Percentiles rank a stretch among this genome's conserved stretches.
Evolutionary conservation across 1,140 invertebrate species (phyloP).

Genomic region (Oreohelix idahoensis): DNA sequence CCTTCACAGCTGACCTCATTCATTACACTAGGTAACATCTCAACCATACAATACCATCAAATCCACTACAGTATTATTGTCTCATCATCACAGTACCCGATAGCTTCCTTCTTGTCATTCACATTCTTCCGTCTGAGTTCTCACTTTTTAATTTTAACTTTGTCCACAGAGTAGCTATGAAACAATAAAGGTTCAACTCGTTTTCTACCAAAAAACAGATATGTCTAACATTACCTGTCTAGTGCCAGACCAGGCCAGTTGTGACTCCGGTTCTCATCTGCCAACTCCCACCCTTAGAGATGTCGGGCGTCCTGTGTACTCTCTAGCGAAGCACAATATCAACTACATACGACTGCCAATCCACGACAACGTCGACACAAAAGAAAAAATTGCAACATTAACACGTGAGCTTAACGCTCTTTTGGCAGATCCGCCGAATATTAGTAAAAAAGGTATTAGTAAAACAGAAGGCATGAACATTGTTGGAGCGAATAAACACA

Average conservation of each 20-base stretch:
- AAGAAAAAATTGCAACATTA: background rate
- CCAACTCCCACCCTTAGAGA: background rate
- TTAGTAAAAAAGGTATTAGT: no score
- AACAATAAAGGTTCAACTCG: background rate
- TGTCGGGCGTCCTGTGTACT: background rate
- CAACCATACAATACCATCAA: no score
- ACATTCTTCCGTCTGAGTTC: no score
- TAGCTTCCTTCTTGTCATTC: no score
- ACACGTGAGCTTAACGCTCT: background rate
- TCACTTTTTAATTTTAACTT: no score
- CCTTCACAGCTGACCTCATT: no score
- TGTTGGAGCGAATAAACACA: no score
- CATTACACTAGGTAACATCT: no score
- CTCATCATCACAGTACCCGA: no score
- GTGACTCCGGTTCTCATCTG: background rate
- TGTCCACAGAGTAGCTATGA: background rate
- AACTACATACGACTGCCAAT: background rate
- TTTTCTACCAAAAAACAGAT: background rate
- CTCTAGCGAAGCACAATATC: background rate
- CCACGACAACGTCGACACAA: background rate
- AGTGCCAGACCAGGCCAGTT: background rate
- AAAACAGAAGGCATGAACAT: no score
- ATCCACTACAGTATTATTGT: no score
- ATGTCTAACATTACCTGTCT: background rate
- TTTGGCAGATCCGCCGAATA: no score